These are phyloP conservation scores for Oophaga sylvatica DNA, from an alignment of 2,797 vertebrate genomes.

Conservation along the genomic window DNA sequence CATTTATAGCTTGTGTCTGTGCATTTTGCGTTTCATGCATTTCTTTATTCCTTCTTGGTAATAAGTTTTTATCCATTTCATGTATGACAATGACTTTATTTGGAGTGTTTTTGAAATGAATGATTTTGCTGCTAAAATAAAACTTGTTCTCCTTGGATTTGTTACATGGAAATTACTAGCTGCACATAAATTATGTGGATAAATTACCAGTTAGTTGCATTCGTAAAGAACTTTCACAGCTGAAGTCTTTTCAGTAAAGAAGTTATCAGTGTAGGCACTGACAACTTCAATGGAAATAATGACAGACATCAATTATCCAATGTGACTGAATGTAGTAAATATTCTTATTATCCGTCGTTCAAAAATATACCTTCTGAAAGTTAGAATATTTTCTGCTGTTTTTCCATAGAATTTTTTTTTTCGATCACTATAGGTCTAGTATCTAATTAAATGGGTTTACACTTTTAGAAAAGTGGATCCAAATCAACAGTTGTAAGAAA, in stretches of 20 bases:
- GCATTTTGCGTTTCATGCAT: neutral
- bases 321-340: neutral
- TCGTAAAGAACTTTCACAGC: neutral
- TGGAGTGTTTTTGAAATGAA: slow-evolving; percentile 3
- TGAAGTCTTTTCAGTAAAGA: neutral
- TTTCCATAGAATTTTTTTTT: neutral
- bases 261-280: neutral
- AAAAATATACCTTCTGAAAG: neutral
- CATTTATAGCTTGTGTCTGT: neutral
- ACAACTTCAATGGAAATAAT: neutral
- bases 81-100: neutral
- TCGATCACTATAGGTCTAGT: neutral
- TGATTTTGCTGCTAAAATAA: neutral
- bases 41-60: neutral
- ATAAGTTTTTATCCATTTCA: neutral
- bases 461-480: no score
- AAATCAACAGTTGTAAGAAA: no score
- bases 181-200: slow-evolving; percentile 23
- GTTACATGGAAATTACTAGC: slow-evolving; percentile 24
- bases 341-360: neutral
- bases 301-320: neutral
- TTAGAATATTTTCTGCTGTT: neutral
- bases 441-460: neutral
- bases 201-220: slow-evolving; percentile 36
- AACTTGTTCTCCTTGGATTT: slow-evolving; percentile 28